Conservation (phyloP, 2,797 vertebrate genomes). For the Fratercula arctica region DNA sequence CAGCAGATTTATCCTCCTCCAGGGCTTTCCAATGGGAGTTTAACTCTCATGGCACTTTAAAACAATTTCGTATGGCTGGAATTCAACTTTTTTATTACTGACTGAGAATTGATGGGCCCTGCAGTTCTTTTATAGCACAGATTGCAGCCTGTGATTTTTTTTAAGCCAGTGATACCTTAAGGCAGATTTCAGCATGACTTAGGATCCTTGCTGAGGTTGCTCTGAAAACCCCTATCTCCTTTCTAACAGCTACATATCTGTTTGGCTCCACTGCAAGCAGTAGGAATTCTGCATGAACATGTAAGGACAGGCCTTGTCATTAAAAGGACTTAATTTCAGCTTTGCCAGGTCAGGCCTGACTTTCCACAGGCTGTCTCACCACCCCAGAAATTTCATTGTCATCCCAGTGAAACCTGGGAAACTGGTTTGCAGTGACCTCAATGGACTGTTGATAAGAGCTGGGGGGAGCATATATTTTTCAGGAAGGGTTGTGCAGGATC, state of each 20-base stretch:
- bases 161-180: background rate
- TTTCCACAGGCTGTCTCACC: background rate
- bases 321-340: background rate
- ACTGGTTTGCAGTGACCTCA: background rate
- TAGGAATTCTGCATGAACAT: background rate
- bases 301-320: background rate
- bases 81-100: slow-evolving; percentile 64
- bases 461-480: background rate
- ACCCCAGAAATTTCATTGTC: background rate
- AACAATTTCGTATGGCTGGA: slow-evolving; percentile 52
- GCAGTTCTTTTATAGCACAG: slow-evolving; percentile 33
- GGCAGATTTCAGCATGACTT: slow-evolving; percentile 27
- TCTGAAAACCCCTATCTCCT: background rate
- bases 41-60: slow-evolving; percentile 50
- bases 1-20: slow-evolving; percentile 56
- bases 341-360: background rate
- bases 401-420: background rate
- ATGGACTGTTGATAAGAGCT: background rate
- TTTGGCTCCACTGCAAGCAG: background rate
- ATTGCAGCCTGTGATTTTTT: background rate
- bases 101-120: slow-evolving; percentile 59
- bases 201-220: background rate
- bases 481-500: background rate
- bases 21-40: slow-evolving; percentile 50
- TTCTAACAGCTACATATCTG: background rate